A percentile compares a stretch with the other conserved stretches of the same genome.
phyloP scores from a whole-genome alignment of 2,888 invertebrate genomes.

The Ellobium chinense region DNA sequence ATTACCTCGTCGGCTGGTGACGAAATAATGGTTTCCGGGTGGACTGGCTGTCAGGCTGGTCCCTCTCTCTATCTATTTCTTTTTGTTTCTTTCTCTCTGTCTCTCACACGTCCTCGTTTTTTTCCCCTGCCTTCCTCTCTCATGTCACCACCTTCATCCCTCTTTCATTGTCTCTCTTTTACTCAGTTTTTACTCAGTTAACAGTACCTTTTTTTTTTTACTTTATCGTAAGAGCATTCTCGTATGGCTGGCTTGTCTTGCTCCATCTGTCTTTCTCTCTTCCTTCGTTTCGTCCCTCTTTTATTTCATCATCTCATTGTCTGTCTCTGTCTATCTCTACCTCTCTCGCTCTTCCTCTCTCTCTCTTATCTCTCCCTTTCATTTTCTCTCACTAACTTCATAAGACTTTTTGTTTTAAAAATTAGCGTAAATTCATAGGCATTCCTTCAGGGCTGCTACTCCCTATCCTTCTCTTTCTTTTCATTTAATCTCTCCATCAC shows the following conservation, averaged over 20 bases:
- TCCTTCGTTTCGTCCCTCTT: background rate
- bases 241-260: no score
- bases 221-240: background rate
- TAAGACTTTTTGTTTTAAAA: no score
- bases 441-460: background rate
- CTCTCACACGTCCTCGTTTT: background rate
- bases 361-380: no score
- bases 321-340: background rate
- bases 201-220: background rate
- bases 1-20: no score
- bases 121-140: background rate
- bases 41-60: no score
- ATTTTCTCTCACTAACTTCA: no score
- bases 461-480: background rate
- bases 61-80: background rate
- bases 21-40: no score
- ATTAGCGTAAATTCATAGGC: no score
- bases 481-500: background rate
- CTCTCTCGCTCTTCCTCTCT: background rate
- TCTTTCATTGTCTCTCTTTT: background rate
- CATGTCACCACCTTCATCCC: no score
- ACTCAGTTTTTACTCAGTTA: background rate
- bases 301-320: background rate
- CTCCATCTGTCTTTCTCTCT: background rate
- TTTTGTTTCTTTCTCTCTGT: background rate